These are phyloP conservation scores for Chrysogorgia sp. DNA, from an alignment of 92 coral and sea anemone species.

Conservation along the genomic window DNA sequence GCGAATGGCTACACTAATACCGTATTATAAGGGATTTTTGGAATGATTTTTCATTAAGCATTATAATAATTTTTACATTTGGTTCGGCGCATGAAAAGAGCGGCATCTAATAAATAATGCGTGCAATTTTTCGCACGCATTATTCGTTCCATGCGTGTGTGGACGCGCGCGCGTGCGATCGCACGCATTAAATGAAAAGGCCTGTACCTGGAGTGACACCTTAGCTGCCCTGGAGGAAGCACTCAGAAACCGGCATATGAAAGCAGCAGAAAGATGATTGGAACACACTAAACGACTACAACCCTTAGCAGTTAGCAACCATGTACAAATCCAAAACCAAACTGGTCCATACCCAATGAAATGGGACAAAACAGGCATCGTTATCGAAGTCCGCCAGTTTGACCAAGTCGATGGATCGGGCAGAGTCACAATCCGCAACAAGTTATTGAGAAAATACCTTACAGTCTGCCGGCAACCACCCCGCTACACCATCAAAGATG, in stretches of 20 bases:
- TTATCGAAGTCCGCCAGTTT: constrained; percentile 52
- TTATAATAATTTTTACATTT: too few species aligned
- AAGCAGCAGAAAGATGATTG: constrained; percentile 25
- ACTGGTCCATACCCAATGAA: constrained; percentile 49
- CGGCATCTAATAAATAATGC: too few species aligned
- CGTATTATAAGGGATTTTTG: too few species aligned
- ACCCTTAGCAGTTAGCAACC: constrained; percentile 19
- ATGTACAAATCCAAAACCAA: constrained; percentile 49
- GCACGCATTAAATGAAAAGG: too few species aligned
- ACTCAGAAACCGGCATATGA: constrained; percentile 49
- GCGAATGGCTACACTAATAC: too few species aligned
- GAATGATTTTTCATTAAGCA: too few species aligned
- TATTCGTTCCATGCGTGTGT: too few species aligned
- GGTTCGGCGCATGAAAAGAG: too few species aligned
- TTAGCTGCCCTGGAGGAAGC: too few species aligned
- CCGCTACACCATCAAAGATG: not conserved
- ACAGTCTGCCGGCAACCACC: not conserved
- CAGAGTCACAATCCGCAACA: constrained; percentile 49
- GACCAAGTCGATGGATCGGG: constrained; percentile 62
- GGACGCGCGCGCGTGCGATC: too few species aligned
- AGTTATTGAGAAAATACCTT: constrained; percentile 35
- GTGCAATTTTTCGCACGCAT: too few species aligned
- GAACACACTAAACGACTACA: constrained; percentile 41
- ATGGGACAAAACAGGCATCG: constrained; percentile 59
- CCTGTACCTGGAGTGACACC: too few species aligned